Evolutionary conservation across 2,888 invertebrate genomes (phyloP), one percentile per base, ranked within the genome.

Genomic region (Priocnemis perturbator): DNA sequence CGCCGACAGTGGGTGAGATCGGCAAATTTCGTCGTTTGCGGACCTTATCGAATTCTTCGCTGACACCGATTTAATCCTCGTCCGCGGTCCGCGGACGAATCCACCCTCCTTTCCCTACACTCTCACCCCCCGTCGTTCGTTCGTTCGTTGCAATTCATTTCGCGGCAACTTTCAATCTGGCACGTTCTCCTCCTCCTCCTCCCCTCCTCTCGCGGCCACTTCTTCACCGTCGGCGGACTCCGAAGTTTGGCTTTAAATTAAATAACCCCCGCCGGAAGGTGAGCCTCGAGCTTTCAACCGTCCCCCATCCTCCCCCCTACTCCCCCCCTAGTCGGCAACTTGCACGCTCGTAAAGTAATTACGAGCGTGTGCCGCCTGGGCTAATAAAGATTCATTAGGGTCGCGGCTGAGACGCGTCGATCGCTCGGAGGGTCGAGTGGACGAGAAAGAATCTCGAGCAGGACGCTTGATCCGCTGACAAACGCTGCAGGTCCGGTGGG

Each of bases 181-280:
- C n/a, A 21, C 69, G 21, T 56, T 60, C 48, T 60, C 45, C 47
- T 47, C 50, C 45, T 23, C 50, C 37, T 50, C 11, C 19, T 52
- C 62, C 5, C 7, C 26, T 26, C 37, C 37, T 37, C 37, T 11
- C 7, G 37, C 37, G 37, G 37, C 37, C 37, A 37, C 23, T 55
- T 56, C 53, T 30, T 52, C 30, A 37, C 48, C 57, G 37, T 50
- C 61, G 37, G 14, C 37, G 37, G 14, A 55, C 20, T 14, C 5
- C 52, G 14, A 71, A 77, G 69, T 77, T 76, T 56, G 37, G 47
- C 50, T 70, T 64, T 58, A 65, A 77, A 77, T 77, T 71, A 71
- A 77, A 65, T 69, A 60, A 66, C 9, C 56, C 48, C 50, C 21
- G 19, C 55, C 44, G 47, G 11, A 50, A 48, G 61, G 50, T 20